Base-by-base conservation (phyloP, 1,140 invertebrate genomes). In the Drosophila tani region DNA sequence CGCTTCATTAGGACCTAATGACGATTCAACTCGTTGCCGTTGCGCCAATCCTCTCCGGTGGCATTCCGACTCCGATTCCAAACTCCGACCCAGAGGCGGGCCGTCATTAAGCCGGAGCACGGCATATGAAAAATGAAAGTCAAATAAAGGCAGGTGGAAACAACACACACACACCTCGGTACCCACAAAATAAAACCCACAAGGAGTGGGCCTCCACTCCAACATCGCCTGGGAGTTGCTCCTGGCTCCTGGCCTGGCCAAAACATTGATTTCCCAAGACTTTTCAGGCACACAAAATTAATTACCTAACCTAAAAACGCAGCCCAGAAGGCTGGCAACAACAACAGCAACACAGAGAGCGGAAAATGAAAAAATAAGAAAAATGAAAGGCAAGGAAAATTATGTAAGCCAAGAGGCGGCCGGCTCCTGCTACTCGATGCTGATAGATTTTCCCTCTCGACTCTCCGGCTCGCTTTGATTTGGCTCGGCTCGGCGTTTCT, bases 241-340 rank as follows among this genome's bases (percentile, higher is more conserved):
- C 51, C 3, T 27, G 32, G 32, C 32, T 32, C 29, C 29, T 8
- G 29, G 46, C 43, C 51, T 51, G 65, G 43, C 78, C 58, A 73
- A 79, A 88, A 85, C 85, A 90, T 88, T 88, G 85, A 88, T 88
- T 88, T 88, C 85, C 85, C 85, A 84, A 90, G 85, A 88, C 85
- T 85, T 88, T 85, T 67, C 64, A 70, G 75, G 74, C 77, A 69
- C 85, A 81, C 78, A 90, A 88, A 88, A 88, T 88, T 88, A 88
- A 88, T 88, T 88, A 88, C 85, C 85, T 85, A 88, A 88, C 85
- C 85, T 74, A 85, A 88, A 88, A 90, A 90, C 67, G 63, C 50
- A 68, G 70, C 50, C 60, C 71, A 51, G 60, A 78, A 70, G 75
- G 65, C 53, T 35, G 68, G 38, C 43, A 58, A 59, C 57, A 53